Evolutionary conservation across 2,797 vertebrate genomes (phyloP), one percentile per base, ranked within the genome.

Genomic region (Limnodromus scolopaceus): DNA sequence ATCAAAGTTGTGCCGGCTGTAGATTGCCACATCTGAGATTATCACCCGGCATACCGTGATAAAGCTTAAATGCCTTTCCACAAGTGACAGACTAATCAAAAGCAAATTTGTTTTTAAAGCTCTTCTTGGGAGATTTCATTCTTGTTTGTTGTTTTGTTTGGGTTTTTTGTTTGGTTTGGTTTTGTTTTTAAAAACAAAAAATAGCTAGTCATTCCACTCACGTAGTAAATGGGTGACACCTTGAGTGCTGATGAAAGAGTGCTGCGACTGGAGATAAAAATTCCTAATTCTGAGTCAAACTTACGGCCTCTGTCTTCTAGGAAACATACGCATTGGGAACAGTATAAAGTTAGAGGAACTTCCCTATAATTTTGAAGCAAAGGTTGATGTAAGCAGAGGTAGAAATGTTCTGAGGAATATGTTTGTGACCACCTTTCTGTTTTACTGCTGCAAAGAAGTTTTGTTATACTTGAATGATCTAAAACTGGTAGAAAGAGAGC

Each of bases 81-180:
- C 36, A 89, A 91, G 43, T 71, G 91, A 80, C 65, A 91, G 77
- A 84, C 36, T 68, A 84, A 86, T 84, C 46, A 81, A 81, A 82
- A 86, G 7, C 36, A 66, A 84, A 28, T 25, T 55, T n/a, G 11
- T 60, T 88, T 84, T 83, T 84, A 36, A 78, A 70, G 27, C 13
- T 61, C 1, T 14, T 90, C 23, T 54, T 81, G n/a, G 19, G 72
- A 70, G 14, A 54, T 36, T 46, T 69, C 11, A n/a, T 80, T 38
- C 14, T 58, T 74, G 53, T 10, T 46, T 79, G 43, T 58, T 72
- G 43, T 2, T 27, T 30, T 24, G 17, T 46, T 45, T 18, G 36
- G 16, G 8, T 34, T 48, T 53, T 24, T 60, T 20, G 36, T 18
- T 51, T 53, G 8, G 17, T 19, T 36, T 51, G 27, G 13, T 12